Evolutionary conservation across 2,113 vertebrate species (phyloP).

Genomic region (Procavia capensis): DNA sequence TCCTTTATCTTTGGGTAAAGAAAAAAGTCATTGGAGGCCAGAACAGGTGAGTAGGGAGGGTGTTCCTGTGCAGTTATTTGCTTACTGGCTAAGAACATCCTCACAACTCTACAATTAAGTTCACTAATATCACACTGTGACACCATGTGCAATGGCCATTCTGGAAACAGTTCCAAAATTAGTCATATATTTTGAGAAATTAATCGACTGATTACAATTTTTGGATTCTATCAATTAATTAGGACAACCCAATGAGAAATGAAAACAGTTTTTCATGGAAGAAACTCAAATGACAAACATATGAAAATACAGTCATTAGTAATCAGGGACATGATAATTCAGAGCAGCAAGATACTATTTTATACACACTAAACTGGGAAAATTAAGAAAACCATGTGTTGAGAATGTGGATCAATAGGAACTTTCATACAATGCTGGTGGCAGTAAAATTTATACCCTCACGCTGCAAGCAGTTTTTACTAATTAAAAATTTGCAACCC

Average conservation of each 20-base stretch:
- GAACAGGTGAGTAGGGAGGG: too few relatives aligned
- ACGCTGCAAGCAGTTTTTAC: background rate
- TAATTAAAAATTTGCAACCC: background rate
- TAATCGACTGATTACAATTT: background rate
- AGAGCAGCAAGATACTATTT: background rate
- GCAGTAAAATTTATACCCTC: background rate
- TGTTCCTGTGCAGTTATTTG: too few relatives aligned
- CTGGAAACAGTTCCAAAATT: too few relatives aligned
- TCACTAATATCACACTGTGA: too few relatives aligned
- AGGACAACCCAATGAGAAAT: background rate
- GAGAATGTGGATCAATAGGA: background rate
- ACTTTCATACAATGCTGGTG: background rate
- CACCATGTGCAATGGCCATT: too few relatives aligned
- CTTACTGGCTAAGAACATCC: too few relatives aligned
- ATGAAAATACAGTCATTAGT: background rate
- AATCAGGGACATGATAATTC: background rate
- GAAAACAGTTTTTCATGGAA: background rate
- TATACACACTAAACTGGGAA: background rate
- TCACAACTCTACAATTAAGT: too few relatives aligned
- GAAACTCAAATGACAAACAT: background rate
- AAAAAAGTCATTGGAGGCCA: too few relatives aligned
- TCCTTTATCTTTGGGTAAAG: too few relatives aligned
- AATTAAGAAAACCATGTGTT: background rate
- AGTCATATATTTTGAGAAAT: too few relatives aligned
- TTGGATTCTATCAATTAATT: background rate